phyloP scores from a whole-genome alignment of 2,113 vertebrate species.

The Channa maculata region DNA sequence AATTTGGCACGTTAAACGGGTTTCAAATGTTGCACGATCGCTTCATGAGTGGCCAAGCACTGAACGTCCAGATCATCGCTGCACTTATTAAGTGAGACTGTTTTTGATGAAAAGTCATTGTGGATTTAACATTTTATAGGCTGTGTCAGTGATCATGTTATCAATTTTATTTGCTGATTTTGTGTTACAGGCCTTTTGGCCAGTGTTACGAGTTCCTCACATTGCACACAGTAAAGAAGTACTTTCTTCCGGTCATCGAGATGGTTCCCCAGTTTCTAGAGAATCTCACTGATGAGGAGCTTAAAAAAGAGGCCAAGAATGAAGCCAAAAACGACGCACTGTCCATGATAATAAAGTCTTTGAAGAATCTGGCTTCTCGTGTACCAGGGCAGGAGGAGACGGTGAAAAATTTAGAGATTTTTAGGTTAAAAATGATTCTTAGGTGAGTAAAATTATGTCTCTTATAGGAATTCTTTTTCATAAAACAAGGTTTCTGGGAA shows the following conservation, averaged over 20 bases:
- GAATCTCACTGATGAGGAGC: slow-evolving; percentile 99
- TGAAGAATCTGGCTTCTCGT: slow-evolving; percentile 98
- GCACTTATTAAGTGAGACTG: slow-evolving; percentile 98
- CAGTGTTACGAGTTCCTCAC: slow-evolving; percentile 99
- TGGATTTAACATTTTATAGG: too few species aligned
- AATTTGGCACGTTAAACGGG: slow-evolving; percentile 98
- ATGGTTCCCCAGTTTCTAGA: slow-evolving; percentile 99
- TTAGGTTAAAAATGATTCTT: slow-evolving; percentile 99
- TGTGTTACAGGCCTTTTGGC: slow-evolving; percentile 92
- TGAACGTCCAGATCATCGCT: slow-evolving; percentile 99
- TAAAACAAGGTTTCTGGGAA: too few species aligned
- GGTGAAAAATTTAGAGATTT: slow-evolving; percentile 99
- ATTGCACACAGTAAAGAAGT: slow-evolving; percentile 99
- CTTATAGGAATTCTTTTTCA: too few species aligned
- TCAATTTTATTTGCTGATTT: background rate
- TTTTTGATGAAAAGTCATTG: background rate
- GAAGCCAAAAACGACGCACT: slow-evolving; percentile 99
- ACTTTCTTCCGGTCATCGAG: slow-evolving; percentile 99
- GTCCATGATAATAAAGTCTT: slow-evolving; percentile 99
- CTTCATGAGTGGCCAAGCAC: slow-evolving; percentile 97
- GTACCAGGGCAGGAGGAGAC: slow-evolving; percentile 99
- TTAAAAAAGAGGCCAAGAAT: slow-evolving; percentile 99
- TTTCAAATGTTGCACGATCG: slow-evolving; percentile 99
- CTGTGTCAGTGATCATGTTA: background rate
- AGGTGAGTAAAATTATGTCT: slow-evolving; percentile 85